Conservation (phyloP, 1,140 invertebrate species). For the Cydia amplana region DNA sequence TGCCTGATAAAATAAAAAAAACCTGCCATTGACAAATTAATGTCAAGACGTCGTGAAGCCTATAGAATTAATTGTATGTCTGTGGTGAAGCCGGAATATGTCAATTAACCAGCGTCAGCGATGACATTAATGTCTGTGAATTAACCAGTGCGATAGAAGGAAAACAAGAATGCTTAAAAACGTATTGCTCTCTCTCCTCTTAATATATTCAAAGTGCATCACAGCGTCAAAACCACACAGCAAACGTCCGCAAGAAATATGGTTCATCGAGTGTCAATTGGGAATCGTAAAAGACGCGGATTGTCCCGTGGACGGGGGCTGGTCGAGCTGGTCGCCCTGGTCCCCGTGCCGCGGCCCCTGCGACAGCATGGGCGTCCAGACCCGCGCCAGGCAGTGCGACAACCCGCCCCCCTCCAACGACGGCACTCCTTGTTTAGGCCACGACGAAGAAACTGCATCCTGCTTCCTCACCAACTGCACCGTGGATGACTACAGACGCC, state of each 20-base stretch:
- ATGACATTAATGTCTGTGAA: no score
- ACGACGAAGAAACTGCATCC: slow-evolving; percentile 57
- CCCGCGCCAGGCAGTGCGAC: slow-evolving; percentile 54
- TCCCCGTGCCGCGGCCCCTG: slow-evolving; percentile 59
- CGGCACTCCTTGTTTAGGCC: slow-evolving; percentile 57
- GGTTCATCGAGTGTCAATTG: slow-evolving; percentile 67
- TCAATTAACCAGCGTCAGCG: no score
- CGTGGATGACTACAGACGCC: slow-evolving; percentile 54
- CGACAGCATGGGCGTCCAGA: slow-evolving; percentile 59
- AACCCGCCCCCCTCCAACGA: slow-evolving; percentile 63
- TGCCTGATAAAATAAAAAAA: no score
- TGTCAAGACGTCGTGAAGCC: no score
- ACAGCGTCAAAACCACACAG: slow-evolving; percentile 46
- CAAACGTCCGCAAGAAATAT: slow-evolving; percentile 55
- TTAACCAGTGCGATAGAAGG: no score
- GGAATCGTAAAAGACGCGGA: slow-evolving; percentile 61
- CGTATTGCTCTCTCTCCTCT: neutral
- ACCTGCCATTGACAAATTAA: no score
- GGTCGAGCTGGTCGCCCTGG: slow-evolving; percentile 66
- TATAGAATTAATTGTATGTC: no score
- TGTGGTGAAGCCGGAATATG: no score
- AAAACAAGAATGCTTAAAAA: slow-evolving; percentile 8
- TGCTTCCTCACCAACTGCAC: slow-evolving; percentile 65
- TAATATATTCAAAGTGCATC: neutral
- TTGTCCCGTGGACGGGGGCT: slow-evolving; percentile 67